A percentile compares a stretch with the other conserved stretches of the same genome.
Evolutionary conservation across 2,797 vertebrate species (phyloP).

Genomic region (Prionace glauca): DNA sequence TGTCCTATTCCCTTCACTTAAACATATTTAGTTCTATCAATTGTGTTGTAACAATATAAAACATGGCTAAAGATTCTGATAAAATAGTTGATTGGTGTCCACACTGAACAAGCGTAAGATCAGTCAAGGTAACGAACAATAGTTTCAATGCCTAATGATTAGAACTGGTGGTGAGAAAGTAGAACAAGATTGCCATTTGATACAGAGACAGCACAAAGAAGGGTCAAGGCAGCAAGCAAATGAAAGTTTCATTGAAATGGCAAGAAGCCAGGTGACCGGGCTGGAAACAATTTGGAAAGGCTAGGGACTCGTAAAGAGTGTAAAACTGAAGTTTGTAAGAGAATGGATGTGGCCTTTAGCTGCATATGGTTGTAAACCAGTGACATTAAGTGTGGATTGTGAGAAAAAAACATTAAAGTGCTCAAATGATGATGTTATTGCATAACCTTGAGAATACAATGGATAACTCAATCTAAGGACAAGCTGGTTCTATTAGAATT

Average conservation of each 20-base stretch:
- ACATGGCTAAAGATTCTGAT: background rate
- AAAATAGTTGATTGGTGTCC: background rate
- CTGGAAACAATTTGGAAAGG: slow-evolving; percentile 32
- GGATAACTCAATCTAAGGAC: background rate
- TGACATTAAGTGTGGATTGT: slow-evolving; percentile 9
- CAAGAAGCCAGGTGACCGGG: slow-evolving; percentile 15
- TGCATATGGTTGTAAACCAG: slow-evolving; percentile 7
- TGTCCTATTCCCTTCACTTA: background rate
- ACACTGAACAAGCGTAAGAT: background rate
- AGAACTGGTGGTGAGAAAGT: background rate
- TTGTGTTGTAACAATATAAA: background rate
- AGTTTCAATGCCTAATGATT: background rate
- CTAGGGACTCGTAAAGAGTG: slow-evolving; percentile 32
- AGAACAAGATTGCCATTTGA: background rate
- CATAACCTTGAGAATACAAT: background rate
- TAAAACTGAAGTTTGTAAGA: slow-evolving; percentile 16
- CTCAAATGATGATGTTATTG: slow-evolving; percentile 12
- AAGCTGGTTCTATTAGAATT: background rate
- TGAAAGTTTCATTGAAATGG: slow-evolving; percentile 29
- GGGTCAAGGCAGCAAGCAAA: slow-evolving; percentile 23
- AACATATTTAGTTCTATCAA: background rate
- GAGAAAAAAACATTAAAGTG: background rate
- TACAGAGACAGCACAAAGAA: background rate
- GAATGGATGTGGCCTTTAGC: slow-evolving; percentile 20
- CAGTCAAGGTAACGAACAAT: background rate